A percentile compares a stretch with the other conserved stretches of the same genome.
These are phyloP conservation scores for Hippopotamus amphibius DNA, from an alignment of 2,113 vertebrate genomes.

Conservation along the genomic window DNA sequence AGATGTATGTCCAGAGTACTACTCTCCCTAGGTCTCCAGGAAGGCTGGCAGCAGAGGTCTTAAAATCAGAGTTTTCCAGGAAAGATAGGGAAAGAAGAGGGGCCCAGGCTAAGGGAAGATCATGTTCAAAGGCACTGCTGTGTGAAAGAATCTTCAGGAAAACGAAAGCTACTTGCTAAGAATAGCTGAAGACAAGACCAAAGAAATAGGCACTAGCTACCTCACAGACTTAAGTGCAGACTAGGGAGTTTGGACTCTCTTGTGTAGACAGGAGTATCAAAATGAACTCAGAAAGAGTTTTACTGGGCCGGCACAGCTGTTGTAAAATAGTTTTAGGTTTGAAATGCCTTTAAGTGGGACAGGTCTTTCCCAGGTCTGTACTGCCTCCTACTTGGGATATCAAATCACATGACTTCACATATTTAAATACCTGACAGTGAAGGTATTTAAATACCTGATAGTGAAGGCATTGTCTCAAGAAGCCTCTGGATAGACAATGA, in stretches of 20 bases:
- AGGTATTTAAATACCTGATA: not conserved
- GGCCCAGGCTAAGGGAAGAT: not conserved
- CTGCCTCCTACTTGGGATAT: not conserved
- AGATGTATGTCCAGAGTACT: not conserved
- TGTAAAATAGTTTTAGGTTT: not conserved
- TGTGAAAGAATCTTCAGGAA: not conserved
- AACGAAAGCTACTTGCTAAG: not conserved
- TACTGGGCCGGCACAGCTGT: not conserved
- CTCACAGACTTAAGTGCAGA: not conserved
- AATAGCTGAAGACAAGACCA: not conserved
- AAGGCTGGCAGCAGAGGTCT: not conserved
- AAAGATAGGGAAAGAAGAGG: not conserved
- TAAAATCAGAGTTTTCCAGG: constrained; percentile 44
- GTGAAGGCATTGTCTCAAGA: not conserved
- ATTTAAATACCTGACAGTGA: not conserved
- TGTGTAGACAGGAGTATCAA: not conserved
- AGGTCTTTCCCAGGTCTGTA: not conserved
- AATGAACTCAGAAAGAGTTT: not conserved
- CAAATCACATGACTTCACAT: not conserved
- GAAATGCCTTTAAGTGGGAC: not conserved
- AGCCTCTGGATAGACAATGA: not conserved
- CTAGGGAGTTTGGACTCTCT: not conserved
- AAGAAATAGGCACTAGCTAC: not conserved
- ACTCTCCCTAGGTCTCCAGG: not conserved
- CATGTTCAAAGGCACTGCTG: not conserved